A percentile compares a stretch with the other conserved stretches of the same genome.
Conservation (phyloP, 2,113 vertebrate species). For the Xiphophorus hellerii region DNA sequence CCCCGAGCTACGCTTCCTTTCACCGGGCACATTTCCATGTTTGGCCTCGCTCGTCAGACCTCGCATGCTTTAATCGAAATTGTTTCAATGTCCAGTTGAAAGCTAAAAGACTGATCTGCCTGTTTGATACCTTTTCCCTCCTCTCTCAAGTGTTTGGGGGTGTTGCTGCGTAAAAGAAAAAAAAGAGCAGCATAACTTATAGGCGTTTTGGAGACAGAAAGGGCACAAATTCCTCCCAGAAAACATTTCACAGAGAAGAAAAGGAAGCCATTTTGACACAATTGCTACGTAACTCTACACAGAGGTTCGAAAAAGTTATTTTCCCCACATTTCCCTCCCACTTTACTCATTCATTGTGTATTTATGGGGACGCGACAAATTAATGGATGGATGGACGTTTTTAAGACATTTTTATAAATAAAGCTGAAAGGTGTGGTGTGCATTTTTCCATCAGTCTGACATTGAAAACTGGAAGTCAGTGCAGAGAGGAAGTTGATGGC, state of each 20-base stretch:
- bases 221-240: neutral
- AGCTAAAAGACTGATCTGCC: neutral
- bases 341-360: neutral
- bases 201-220: neutral
- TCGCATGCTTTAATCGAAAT: neutral
- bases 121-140: neutral
- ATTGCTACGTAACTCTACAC: neutral
- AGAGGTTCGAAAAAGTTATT: neutral
- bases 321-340: no score
- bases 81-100: neutral
- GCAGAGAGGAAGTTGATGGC: no score
- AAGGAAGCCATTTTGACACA: neutral
- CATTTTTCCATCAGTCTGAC: neutral
- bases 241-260: neutral
- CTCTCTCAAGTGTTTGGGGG: neutral
- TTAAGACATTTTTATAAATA: neutral
- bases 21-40: slow-evolving; percentile 4
- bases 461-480: no score
- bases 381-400: neutral
- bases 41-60: neutral
- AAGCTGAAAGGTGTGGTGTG: neutral
- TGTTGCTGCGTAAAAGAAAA: neutral
- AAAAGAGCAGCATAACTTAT: neutral
- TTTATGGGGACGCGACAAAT: neutral
- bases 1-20: slow-evolving; percentile 22